phyloP scores from a whole-genome alignment of 2,113 vertebrate genomes.

The Struthio camelus region DNA sequence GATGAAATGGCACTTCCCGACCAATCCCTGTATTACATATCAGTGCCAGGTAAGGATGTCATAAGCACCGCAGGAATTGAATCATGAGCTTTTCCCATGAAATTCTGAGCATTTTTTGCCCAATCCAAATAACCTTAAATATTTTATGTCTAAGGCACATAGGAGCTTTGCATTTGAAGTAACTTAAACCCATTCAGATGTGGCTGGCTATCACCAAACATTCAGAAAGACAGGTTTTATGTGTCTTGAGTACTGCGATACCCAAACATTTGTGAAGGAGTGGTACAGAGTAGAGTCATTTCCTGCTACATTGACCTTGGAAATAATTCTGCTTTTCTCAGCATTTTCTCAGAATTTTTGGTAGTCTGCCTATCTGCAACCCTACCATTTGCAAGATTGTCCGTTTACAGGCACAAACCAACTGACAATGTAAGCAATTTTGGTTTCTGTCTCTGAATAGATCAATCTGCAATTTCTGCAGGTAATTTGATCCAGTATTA shows the following conservation, averaged over 20 bases:
- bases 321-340: neutral
- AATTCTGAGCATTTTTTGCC: conserved; percentile 11
- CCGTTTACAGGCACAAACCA: neutral
- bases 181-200: neutral
- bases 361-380: neutral
- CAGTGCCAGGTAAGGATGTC: conserved; percentile 88
- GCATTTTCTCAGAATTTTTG: neutral
- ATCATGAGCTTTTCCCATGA: neutral
- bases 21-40: conserved; percentile 84
- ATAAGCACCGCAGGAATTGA: neutral
- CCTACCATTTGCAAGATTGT: neutral
- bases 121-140: conserved; percentile 2
- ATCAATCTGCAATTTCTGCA: neutral
- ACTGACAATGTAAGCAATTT: neutral
- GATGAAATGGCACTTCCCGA: conserved; percentile 83
- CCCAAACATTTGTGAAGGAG: neutral
- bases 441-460: neutral
- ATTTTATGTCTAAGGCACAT: neutral
- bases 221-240: neutral
- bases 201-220: neutral
- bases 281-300: neutral
- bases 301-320: neutral
- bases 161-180: neutral
- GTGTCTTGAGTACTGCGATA: neutral
- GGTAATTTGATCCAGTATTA: neutral